Evolutionary conservation across 2,888 invertebrate species (phyloP), one percentile per base, ranked within the genome.

Genomic region (Prosopocoilus inquinatus): DNA sequence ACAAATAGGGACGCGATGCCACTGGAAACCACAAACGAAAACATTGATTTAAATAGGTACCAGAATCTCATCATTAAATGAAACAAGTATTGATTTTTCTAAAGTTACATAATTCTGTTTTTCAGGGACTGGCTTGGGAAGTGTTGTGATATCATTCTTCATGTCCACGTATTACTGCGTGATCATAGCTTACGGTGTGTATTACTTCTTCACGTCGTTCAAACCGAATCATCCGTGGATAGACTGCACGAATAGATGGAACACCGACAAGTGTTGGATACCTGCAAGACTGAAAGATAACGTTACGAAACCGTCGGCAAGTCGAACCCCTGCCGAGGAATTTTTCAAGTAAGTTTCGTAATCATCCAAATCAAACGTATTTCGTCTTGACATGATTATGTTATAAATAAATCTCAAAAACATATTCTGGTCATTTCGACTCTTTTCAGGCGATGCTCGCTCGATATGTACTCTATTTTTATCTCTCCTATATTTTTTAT

Each of bases 121-220:
- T 80, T n/a, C 79, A 95, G 95, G 96, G 70, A 91, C 94, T 64
- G 96, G 96, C 56, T 81, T 96, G 67, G 94, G 94, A 58, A 94
- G 94, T 75, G 94, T 96, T 62, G 88, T 95, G 75, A 91, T 96
- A 76, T 95, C 96, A 64, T 94, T 96, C 80, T 81, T 95, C 73
- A 90, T 96, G 87, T 93, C 94, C 65, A 94, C 95, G 50, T 96
- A 96, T 78, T 96, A 96, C 78, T 94, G 94, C 77, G 93, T 96
- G 65, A 92, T 96, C 76, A 94, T 96, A 77, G 91, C 93, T 58
- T 96, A 96, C 84, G 89, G 93, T 50, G 89, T 95, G 69, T 95
- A 92, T 77, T 96, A 95, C 78, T 90, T 96, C 78, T 92, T 93
- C 77, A 90, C 93, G 57, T 91, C 94, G 28, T 94, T 94, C 74